Evolutionary conservation across 2,888 invertebrate species (phyloP).

Genomic region (Digitonthophagus gazella): DNA sequence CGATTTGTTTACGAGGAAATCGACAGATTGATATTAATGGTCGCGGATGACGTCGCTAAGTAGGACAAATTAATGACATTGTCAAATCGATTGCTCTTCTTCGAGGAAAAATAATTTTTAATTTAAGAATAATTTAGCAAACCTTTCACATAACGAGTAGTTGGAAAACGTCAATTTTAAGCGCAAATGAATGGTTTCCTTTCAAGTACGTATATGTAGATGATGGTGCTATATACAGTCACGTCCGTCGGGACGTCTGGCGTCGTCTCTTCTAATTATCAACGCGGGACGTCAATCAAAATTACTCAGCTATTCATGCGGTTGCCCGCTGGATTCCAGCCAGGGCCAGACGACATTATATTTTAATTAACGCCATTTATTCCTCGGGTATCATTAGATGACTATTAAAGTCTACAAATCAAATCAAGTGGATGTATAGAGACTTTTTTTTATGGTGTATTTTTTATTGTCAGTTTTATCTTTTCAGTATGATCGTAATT

Average conservation of each 20-base stretch:
- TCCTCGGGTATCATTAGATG: slow-evolving; percentile 3
- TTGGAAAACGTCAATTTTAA: too few relatives aligned
- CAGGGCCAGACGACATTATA: slow-evolving; percentile 23
- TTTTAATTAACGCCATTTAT: slow-evolving; percentile 25
- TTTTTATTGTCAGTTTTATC: too few relatives aligned
- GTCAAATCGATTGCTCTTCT: too few relatives aligned
- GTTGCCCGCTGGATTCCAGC: slow-evolving; percentile 10
- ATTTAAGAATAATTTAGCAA: too few relatives aligned
- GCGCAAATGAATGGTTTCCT: too few relatives aligned
- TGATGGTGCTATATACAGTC: neutral
- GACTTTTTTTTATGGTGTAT: neutral
- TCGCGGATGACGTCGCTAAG: neutral
- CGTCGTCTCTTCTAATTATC: slow-evolving; percentile 24
- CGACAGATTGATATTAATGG: neutral
- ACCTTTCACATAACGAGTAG: too few relatives aligned
- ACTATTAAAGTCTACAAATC: neutral
- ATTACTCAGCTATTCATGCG: slow-evolving; percentile 24
- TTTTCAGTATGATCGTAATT: too few relatives aligned
- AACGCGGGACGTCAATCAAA: slow-evolving; percentile 19
- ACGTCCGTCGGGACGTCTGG: slow-evolving; percentile 1
- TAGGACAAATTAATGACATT: neutral
- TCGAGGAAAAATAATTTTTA: too few relatives aligned
- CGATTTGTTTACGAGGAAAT: neutral
- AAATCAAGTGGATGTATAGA: neutral
- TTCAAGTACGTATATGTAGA: too few relatives aligned